A percentile compares a stretch with the other conserved stretches of the same genome.
Conservation (phyloP, 2,797 vertebrate species). For the Paramormyrops hopkinsi region DNA sequence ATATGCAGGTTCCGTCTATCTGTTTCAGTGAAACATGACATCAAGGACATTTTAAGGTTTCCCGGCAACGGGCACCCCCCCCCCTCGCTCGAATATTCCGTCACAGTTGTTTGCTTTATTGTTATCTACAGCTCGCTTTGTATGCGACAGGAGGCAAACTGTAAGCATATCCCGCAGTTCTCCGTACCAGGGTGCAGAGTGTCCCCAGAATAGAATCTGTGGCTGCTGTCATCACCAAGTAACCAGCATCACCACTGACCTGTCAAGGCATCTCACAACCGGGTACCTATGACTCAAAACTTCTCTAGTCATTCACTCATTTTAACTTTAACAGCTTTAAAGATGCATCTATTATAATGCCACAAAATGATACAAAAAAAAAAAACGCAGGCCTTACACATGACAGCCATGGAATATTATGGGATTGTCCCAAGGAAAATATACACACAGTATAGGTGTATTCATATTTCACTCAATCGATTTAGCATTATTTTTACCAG, state of each 20-base stretch:
- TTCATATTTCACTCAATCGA: neutral
- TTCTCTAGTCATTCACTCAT: neutral
- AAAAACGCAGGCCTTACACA: neutral
- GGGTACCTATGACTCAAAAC: neutral
- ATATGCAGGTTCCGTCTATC: neutral
- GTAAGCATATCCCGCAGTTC: conserved; percentile 4
- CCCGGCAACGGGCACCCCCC: conserved; percentile 25
- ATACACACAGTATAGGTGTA: neutral
- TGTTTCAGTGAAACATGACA: neutral
- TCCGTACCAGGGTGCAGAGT: neutral
- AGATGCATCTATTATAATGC: neutral
- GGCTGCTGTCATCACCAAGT: neutral
- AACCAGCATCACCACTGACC: neutral
- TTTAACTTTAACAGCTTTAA: neutral
- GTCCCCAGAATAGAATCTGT: neutral
- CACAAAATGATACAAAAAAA: neutral
- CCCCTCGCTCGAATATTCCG: conserved; percentile 22
- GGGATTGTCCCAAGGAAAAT: neutral
- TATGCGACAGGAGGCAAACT: conserved; percentile 3
- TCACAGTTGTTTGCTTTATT: neutral
- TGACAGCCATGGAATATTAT: neutral
- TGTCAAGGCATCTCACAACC: neutral
- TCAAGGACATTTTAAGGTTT: conserved; percentile 24
- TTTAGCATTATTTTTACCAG: neutral
- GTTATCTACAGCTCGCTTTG: conserved; percentile 12